These are phyloP conservation scores for Drosophila ustulata DNA, from an alignment of 2,888 invertebrate genomes.

Conservation along the genomic window DNA sequence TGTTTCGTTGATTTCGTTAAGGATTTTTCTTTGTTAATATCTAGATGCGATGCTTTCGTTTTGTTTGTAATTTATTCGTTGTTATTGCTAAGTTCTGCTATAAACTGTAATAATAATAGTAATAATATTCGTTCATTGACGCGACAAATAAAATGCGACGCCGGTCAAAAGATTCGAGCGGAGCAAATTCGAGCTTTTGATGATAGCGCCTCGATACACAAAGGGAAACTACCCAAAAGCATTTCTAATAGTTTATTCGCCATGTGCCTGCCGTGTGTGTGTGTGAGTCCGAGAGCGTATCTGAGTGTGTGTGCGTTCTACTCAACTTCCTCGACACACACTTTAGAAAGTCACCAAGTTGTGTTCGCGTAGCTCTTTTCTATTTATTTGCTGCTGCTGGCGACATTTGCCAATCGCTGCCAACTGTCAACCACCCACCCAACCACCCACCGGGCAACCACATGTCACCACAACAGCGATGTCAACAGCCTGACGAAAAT, in stretches of 20 bases:
- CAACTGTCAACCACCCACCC: constrained; percentile 8
- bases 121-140: constrained; percentile 10
- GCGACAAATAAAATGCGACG: constrained; percentile 34
- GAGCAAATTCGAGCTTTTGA: constrained; percentile 34
- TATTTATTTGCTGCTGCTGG: constrained; percentile 36
- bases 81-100: background rate
- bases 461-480: constrained; percentile 25
- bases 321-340: constrained; percentile 1
- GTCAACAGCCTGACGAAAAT: constrained; percentile 50
- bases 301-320: constrained; percentile 7
- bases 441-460: constrained; percentile 9
- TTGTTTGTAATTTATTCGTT: constrained; percentile 10
- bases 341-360: constrained; percentile 7
- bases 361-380: constrained; percentile 20
- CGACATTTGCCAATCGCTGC: constrained; percentile 32
- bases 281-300: constrained; percentile 5
- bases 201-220: constrained; percentile 69
- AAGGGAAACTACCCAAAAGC: constrained; percentile 66
- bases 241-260: constrained; percentile 26
- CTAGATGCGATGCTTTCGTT: background rate
- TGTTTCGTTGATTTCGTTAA: constrained; percentile 18
- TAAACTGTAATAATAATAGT: constrained; percentile 1
- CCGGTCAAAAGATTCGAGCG: constrained; percentile 38
- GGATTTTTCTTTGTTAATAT: background rate
- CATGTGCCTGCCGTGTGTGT: constrained; percentile 27